Evolutionary conservation across 2,888 invertebrate species (phyloP).

Genomic region (Tipula lateralis): DNA sequence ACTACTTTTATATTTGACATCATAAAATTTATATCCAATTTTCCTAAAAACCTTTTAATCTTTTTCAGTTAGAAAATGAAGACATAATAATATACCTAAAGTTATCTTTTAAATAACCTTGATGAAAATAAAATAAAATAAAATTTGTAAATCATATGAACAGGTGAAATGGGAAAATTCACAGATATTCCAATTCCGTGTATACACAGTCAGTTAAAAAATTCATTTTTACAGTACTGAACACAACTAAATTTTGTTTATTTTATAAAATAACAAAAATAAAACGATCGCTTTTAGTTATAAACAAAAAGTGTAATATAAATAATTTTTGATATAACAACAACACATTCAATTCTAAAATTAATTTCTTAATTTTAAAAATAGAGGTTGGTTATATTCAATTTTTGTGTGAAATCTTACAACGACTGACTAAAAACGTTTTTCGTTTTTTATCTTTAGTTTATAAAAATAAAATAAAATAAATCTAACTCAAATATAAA

Average conservation of each 20-base stretch:
- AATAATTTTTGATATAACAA: neutral
- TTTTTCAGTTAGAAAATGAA: neutral
- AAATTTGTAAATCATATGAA: neutral
- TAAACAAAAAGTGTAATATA: neutral
- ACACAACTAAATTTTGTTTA: neutral
- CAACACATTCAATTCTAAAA: neutral
- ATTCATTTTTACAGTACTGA: neutral
- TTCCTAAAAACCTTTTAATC: constrained; percentile 11
- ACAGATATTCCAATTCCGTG: neutral
- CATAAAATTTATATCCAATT: neutral
- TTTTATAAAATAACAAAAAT: neutral
- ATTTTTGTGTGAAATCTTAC: neutral
- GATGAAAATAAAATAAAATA: neutral
- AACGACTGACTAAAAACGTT: neutral
- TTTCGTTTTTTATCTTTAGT: neutral
- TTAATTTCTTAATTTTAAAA: neutral
- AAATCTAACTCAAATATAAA: neutral
- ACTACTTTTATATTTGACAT: neutral
- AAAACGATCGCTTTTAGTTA: neutral
- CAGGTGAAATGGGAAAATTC: neutral
- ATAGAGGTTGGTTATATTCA: neutral
- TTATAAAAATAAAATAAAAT: neutral
- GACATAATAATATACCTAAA: neutral
- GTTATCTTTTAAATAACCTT: neutral
- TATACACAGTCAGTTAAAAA: neutral